Evolutionary conservation across 2,113 vertebrate genomes (phyloP), one percentile per base, ranked within the genome.

Genomic region (Nothoprocta pentlandii): DNA sequence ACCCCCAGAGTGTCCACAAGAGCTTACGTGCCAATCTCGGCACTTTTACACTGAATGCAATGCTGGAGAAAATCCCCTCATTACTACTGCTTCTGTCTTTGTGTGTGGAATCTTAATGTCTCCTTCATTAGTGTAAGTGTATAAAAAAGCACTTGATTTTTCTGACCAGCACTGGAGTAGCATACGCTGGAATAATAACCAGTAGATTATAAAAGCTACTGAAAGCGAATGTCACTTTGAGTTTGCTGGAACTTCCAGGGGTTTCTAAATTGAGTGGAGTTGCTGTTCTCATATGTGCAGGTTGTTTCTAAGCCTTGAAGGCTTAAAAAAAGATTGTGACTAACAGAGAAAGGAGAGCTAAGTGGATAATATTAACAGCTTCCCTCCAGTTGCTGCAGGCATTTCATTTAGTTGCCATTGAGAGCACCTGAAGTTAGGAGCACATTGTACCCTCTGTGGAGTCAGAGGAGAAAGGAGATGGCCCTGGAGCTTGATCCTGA

Each of bases 11-110:
- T 54, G 73, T 85, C 92, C 93, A 76, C 80, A 94, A 90, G 71
- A 92, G 66, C 46, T 64, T 47, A 58, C 0, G 2, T 69, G 51
- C 86, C 88, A 69, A 93, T 90, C 93, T 67, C 1, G 6, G 71
- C 81, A 89, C 83, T 92, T 96, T 70, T 85, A 96, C 96, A 97
- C 96, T 73, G 95, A 92, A 76, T 26, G 64, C 28, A 64, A 74
- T 87, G 6, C 76, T 91, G 49, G 75, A 94, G 58, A 96, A 96
- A 79, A 74, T 94, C 92, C 81, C 76, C 76, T 94, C 80, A 62
- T 94, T 96, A 85, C 94, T 87, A 56, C 32, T 36, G 47, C 51
- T 92, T 28, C 76, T 91, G 7, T 89, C 44, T 62, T 83, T 88
- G 73, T 91, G 36, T 10, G 0, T 23, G 64, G 86, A 90, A 92